Percentiles rank a stretch among this genome's conserved stretches.
Conservation (phyloP, 2,888 invertebrate species). For the Leptopilina syphax region DNA sequence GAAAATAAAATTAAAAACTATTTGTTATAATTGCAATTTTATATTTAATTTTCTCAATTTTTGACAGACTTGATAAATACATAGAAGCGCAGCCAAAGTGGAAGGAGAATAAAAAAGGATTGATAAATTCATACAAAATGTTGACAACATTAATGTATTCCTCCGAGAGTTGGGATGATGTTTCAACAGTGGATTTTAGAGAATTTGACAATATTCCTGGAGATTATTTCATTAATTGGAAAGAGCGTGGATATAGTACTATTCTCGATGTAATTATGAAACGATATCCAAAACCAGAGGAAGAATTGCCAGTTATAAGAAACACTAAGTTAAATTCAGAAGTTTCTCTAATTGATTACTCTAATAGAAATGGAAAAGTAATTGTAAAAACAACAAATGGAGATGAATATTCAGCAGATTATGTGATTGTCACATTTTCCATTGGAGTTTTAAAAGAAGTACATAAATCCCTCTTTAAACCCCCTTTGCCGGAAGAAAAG, state of each 20-base stretch:
- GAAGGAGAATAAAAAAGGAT: slow-evolving; percentile 45
- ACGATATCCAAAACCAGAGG: slow-evolving; percentile 65
- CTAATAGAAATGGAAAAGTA: slow-evolving; percentile 46
- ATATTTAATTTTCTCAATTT: background rate
- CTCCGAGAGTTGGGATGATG: slow-evolving; percentile 54
- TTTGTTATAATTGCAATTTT: too few species aligned
- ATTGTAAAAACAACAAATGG: slow-evolving; percentile 76
- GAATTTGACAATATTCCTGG: slow-evolving; percentile 52
- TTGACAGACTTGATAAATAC: slow-evolving; percentile 52
- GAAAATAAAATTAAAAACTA: too few species aligned
- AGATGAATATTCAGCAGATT: slow-evolving; percentile 78
- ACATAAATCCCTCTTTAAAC: slow-evolving; percentile 78
- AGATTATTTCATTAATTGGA: slow-evolving; percentile 64
- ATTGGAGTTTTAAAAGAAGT: slow-evolving; percentile 84
- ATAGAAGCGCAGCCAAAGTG: slow-evolving; percentile 55
- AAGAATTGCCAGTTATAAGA: slow-evolving; percentile 56
- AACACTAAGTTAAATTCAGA: slow-evolving; percentile 65
- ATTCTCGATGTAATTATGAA: slow-evolving; percentile 69
- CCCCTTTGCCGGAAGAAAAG: slow-evolving; percentile 79
- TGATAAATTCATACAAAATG: slow-evolving; percentile 52
- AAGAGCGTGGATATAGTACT: slow-evolving; percentile 62
- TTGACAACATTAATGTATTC: slow-evolving; percentile 42
- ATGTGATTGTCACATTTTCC: slow-evolving; percentile 84
- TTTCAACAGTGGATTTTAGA: slow-evolving; percentile 38
- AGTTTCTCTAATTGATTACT: slow-evolving; percentile 65